A percentile compares a stretch with the other conserved stretches of the same genome.
phyloP scores from a whole-genome alignment of 53 echinoderm and acorn worm genomes.

The Apostichopus leukothele region DNA sequence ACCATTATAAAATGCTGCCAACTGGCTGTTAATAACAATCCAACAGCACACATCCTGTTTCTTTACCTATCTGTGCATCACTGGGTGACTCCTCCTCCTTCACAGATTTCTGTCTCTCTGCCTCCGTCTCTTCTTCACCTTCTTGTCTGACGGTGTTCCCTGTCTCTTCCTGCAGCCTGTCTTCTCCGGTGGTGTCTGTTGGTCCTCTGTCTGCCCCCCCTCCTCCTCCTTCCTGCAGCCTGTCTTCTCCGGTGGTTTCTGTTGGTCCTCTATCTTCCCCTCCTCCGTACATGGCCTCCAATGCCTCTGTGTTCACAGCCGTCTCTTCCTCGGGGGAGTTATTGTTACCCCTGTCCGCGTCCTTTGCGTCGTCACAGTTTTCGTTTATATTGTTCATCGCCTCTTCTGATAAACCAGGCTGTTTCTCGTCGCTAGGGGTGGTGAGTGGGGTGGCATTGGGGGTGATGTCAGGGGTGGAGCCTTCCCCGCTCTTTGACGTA shows the following conservation, averaged over 20 bases:
- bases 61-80: too few relatives aligned
- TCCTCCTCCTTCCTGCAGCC: constrained; percentile 19
- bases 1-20: too few relatives aligned
- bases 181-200: constrained; percentile 48
- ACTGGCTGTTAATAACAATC: too few relatives aligned
- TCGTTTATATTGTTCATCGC: neutral
- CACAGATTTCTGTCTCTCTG: constrained; percentile 46
- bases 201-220: constrained; percentile 25
- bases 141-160: constrained; percentile 34
- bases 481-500: constrained; percentile 24
- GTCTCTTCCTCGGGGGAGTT: constrained; percentile 20
- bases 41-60: too few relatives aligned
- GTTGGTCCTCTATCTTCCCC: constrained; percentile 45
- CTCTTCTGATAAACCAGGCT: constrained; percentile 15
- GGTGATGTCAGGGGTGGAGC: constrained; percentile 4
- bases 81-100: constrained; percentile 17
- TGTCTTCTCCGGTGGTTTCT: constrained; percentile 44
- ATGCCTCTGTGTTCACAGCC: constrained; percentile 4
- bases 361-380: neutral
- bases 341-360: constrained; percentile 33
- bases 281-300: constrained; percentile 27
- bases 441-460: constrained; percentile 19
- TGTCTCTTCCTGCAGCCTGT: neutral
- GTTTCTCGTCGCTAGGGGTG: constrained; percentile 38
- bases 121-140: constrained; percentile 40